A percentile compares a stretch with the other conserved stretches of the same genome.
Evolutionary conservation across 2,888 invertebrate genomes (phyloP).

Genomic region (Lydus trimaculatus): DNA sequence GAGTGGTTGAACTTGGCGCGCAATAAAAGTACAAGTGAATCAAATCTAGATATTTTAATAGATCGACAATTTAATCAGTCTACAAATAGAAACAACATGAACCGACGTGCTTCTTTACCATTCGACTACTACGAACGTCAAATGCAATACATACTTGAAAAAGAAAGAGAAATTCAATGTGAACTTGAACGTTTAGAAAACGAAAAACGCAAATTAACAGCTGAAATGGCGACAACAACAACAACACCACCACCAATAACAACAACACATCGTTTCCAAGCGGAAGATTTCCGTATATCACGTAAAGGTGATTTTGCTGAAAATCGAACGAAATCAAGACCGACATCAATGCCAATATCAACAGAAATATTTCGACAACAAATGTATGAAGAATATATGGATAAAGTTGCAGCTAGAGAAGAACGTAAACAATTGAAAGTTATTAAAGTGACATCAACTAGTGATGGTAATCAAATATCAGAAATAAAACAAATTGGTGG

Average conservation of each 20-base stretch:
- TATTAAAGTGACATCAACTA: conserved; percentile 74
- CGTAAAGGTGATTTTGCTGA: conserved; percentile 62
- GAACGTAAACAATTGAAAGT: conserved; percentile 81
- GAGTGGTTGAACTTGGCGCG: conserved; percentile 64
- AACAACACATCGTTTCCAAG: conserved; percentile 60
- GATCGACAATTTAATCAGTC: conserved; percentile 32
- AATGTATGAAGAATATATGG: conserved; percentile 86
- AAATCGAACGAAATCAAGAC: conserved; percentile 39
- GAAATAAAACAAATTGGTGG: conserved; percentile 59
- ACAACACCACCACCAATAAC: conserved; percentile 23
- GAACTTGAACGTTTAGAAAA: conserved; percentile 71
- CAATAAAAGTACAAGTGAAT: conserved; percentile 51
- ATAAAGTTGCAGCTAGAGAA: conserved; percentile 78
- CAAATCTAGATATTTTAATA: conserved; percentile 38
- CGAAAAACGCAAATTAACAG: conserved; percentile 60
- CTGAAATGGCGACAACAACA: conserved; percentile 52
- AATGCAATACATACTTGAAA: conserved; percentile 71
- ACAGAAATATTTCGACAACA: conserved; percentile 76
- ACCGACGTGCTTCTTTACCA: conserved; percentile 68
- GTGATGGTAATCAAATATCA: conserved; percentile 37
- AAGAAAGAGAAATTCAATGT: conserved; percentile 72
- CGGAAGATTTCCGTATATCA: conserved; percentile 60
- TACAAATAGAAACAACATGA: conserved; percentile 23
- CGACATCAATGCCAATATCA: conserved; percentile 57
- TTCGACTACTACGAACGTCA: conserved; percentile 70